phyloP scores from a whole-genome alignment of 2,113 vertebrate genomes.

The Psilopsiagon aurifrons region DNA sequence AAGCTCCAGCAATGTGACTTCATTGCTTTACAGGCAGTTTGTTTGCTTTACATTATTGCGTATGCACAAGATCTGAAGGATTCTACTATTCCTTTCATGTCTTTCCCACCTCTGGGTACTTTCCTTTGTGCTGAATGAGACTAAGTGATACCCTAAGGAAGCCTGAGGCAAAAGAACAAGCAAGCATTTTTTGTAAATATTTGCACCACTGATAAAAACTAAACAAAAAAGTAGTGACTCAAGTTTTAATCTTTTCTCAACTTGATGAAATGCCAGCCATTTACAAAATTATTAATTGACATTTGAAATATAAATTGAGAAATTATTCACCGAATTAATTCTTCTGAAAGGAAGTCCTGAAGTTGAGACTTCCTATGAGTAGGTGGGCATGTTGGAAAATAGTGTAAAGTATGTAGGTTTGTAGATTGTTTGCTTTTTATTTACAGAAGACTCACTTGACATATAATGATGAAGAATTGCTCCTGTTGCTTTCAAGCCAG shows the following conservation, averaged over 20 bases:
- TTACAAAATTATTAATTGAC: conserved; percentile 57
- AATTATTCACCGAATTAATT: conserved; percentile 16
- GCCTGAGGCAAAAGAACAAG: conserved; percentile 32
- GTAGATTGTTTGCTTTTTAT: neutral
- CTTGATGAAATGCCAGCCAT: conserved; percentile 51
- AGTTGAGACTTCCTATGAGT: neutral
- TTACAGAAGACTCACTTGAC: neutral
- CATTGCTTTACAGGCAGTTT: neutral
- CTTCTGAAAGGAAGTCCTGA: neutral
- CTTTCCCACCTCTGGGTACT: neutral
- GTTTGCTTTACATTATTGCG: neutral
- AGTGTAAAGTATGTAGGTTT: neutral
- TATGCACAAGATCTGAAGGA: neutral
- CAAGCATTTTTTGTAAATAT: conserved; percentile 17
- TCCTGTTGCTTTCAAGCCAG: neutral
- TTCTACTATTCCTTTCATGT: neutral
- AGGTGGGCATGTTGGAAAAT: neutral
- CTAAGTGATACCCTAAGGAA: neutral
- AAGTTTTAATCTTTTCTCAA: conserved; percentile 61
- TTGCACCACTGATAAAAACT: conserved; percentile 47
- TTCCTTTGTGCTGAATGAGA: neutral
- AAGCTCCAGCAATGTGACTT: neutral
- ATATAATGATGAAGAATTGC: neutral
- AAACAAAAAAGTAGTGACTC: conserved; percentile 15
- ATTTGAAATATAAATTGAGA: conserved; percentile 59